Conservation (phyloP, 2,888 invertebrate genomes). For the Subacronicta megacephala region DNA sequence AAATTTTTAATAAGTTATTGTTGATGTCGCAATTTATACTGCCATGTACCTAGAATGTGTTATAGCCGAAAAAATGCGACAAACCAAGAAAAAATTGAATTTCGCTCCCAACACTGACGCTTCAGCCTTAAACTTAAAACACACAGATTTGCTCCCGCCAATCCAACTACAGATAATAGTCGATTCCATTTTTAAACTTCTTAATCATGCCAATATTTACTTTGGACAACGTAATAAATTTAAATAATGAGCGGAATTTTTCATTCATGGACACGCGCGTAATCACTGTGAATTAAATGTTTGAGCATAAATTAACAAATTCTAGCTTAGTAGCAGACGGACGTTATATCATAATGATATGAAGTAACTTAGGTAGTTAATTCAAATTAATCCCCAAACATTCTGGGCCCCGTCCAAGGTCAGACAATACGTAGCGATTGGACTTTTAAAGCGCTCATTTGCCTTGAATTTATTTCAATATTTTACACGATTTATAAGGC, state of each 20-base stretch:
- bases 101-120: too few species aligned
- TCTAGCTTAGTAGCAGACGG: constrained; percentile 61
- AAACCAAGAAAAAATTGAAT: too few species aligned
- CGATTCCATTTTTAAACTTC: constrained; percentile 18
- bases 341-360: constrained; percentile 49
- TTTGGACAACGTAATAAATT: constrained; percentile 22
- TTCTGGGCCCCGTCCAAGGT: constrained; percentile 66
- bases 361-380: constrained; percentile 49
- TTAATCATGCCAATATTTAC: constrained; percentile 25
- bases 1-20: too few species aligned
- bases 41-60: too few species aligned
- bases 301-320: constrained; percentile 64
- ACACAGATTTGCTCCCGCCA: too few species aligned
- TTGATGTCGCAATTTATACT: too few species aligned
- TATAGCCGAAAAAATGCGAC: too few species aligned
- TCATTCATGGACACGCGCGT: constrained; percentile 63
- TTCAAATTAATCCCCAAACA: constrained; percentile 62
- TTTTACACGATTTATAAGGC: constrained; percentile 79
- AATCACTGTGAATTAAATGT: constrained; percentile 50
- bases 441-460: constrained; percentile 62
- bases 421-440: constrained; percentile 62
- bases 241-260: constrained; percentile 51
- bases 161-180: constrained; percentile 4
- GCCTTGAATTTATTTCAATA: constrained; percentile 69
- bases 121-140: too few species aligned